Conservation (phyloP, 2,888 invertebrate species). For the Meiosimyza platycephala region DNA sequence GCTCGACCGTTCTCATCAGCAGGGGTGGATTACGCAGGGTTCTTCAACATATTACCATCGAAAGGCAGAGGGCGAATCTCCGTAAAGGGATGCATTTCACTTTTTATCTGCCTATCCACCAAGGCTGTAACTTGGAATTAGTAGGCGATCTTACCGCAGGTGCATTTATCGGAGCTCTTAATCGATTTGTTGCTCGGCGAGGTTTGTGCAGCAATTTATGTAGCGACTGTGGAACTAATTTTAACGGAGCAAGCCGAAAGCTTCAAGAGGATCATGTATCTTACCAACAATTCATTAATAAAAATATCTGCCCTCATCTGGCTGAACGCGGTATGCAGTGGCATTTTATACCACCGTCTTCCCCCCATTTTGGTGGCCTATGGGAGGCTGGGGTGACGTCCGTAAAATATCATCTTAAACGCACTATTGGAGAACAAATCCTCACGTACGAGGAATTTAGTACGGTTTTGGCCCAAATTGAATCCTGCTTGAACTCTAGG, state of each 20-base stretch:
- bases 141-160: constrained; percentile 34
- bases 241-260: constrained; percentile 18
- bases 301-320: neutral
- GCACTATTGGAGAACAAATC: neutral
- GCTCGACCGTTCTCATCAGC: constrained; percentile 34
- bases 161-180: constrained; percentile 28
- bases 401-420: constrained; percentile 26
- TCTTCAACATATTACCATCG: constrained; percentile 33
- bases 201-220: constrained; percentile 32
- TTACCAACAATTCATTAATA: neutral
- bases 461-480: constrained; percentile 28
- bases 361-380: constrained; percentile 33
- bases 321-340: constrained; percentile 25
- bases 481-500: constrained; percentile 34
- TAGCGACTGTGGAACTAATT: constrained; percentile 30
- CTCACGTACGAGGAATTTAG: constrained; percentile 27
- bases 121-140: constrained; percentile 40
- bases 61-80: constrained; percentile 27
- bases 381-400: no score
- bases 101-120: constrained; percentile 38
- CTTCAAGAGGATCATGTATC: constrained; percentile 5
- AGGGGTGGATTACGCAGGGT: constrained; percentile 36
- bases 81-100: constrained; percentile 38
- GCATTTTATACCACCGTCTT: constrained; percentile 37
- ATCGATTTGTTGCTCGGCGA: constrained; percentile 36